Conservation (phyloP, 2,113 vertebrate species). For the Ctenodactylus gundi region DNA sequence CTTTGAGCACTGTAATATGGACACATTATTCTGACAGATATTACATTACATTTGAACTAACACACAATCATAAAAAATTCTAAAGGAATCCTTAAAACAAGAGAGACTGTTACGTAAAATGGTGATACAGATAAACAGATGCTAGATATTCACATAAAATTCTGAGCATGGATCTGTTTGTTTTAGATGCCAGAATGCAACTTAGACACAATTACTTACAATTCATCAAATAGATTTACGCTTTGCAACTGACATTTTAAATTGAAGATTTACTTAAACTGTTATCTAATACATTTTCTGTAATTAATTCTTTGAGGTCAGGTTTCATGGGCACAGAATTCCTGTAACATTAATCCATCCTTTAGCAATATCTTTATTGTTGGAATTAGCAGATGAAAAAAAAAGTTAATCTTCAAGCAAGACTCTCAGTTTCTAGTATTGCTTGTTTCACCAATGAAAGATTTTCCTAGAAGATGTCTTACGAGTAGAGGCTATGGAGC, state of each 20-base stretch:
- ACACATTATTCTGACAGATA: constrained; percentile 60
- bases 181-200: constrained; percentile 75
- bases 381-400: constrained; percentile 68
- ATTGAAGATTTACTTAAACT: constrained; percentile 82
- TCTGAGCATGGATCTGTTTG: constrained; percentile 33
- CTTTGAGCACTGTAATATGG: constrained; percentile 70
- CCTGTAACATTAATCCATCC: constrained; percentile 73
- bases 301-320: constrained; percentile 81
- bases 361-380: constrained; percentile 67
- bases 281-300: constrained; percentile 79
- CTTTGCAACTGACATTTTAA: constrained; percentile 84
- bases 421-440: constrained; percentile 39
- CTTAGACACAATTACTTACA: constrained; percentile 79
- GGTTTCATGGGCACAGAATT: constrained; percentile 78
- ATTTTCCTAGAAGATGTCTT: constrained; percentile 73
- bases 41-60: constrained; percentile 66
- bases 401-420: constrained; percentile 70
- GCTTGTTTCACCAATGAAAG: constrained; percentile 49
- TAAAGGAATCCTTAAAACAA: constrained; percentile 70
- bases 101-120: constrained; percentile 61
- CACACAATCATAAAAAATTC: constrained; percentile 49
- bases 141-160: background rate
- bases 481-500: constrained; percentile 41
- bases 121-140: background rate
- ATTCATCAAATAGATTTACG: constrained; percentile 82